These are phyloP conservation scores for Dicyrtomina minuta DNA, from an alignment of 2,888 invertebrate species.

Conservation along the genomic window DNA sequence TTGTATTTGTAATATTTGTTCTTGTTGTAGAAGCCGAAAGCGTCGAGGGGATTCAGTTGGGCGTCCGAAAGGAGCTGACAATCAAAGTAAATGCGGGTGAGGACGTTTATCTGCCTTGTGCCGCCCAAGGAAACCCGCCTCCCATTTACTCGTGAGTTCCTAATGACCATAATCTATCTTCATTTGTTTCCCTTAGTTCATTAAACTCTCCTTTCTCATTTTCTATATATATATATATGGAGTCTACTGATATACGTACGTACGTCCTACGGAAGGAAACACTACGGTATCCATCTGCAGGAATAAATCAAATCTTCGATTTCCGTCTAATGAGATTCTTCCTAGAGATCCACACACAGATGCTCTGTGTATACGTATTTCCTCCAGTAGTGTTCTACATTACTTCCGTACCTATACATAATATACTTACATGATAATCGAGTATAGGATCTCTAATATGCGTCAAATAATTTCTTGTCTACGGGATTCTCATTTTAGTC, in stretches of 20 bases:
- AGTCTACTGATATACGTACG: neutral
- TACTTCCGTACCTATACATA: no score
- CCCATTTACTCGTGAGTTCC: conserved; percentile 70
- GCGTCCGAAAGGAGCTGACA: conserved; percentile 69
- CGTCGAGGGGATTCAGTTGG: conserved; percentile 71
- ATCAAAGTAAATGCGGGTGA: conserved; percentile 70
- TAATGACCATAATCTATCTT: conserved; percentile 27
- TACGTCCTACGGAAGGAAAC: neutral
- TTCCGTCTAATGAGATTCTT: conserved; percentile 25
- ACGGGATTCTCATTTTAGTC: no score
- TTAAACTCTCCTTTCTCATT: conserved; percentile 24
- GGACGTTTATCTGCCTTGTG: conserved; percentile 74
- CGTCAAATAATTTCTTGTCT: no score
- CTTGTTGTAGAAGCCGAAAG: conserved; percentile 69
- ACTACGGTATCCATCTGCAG: neutral
- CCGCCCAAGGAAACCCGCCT: conserved; percentile 77
- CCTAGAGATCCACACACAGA: neutral
- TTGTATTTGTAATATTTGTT: no score
- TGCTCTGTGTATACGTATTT: no score
- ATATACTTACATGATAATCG: no score
- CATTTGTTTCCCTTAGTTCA: conserved; percentile 23
- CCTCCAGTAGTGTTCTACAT: no score
- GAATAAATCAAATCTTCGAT: conserved; percentile 25
- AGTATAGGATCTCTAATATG: no score
- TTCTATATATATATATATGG: neutral